Conservation (phyloP, 2,888 invertebrate genomes). For the Linhomoeus sp. region DNA sequence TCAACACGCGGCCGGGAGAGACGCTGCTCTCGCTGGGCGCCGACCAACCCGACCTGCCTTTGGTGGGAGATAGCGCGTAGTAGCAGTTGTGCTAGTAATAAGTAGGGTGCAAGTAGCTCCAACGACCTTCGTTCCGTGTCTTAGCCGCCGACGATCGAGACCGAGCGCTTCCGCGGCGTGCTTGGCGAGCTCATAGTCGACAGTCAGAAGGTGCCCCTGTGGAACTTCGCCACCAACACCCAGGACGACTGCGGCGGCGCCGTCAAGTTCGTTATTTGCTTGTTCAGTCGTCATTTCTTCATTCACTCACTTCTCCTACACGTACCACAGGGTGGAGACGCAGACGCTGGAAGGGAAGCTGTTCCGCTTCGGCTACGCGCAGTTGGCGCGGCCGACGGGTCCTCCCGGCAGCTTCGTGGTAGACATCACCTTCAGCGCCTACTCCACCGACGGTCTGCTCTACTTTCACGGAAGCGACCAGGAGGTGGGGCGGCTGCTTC, state of each 20-base stretch:
- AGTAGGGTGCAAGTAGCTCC: no score
- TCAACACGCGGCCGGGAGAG: slow-evolving; percentile 23
- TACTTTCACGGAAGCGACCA: slow-evolving; percentile 17
- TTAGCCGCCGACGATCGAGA: not conserved
- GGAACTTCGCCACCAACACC: slow-evolving; percentile 16
- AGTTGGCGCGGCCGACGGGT: slow-evolving; percentile 7
- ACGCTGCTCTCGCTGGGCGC: slow-evolving; percentile 18
- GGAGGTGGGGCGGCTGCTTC: no score
- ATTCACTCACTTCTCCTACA: no score
- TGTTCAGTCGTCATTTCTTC: no score
- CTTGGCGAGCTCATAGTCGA: slow-evolving; percentile 14
- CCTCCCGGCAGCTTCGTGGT: slow-evolving; percentile 8
- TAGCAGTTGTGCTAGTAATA: no score
- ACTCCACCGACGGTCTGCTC: slow-evolving; percentile 22
- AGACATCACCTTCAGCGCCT: slow-evolving; percentile 19
- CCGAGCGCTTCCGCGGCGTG: slow-evolving; percentile 4
- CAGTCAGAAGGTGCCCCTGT: slow-evolving; percentile 15
- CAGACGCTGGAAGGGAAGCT: not conserved
- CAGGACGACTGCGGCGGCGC: slow-evolving; percentile 19
- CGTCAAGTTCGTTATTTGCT: slow-evolving; percentile 11
- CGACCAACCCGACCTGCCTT: slow-evolving; percentile 6
- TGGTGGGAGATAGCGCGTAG: no score
- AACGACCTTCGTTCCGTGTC: no score
- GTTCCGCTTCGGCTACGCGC: slow-evolving; percentile 21
- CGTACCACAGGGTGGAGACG: slow-evolving; percentile 8